These are phyloP conservation scores for Hippocampus abdominalis DNA, from an alignment of 2,113 vertebrate species.

Conservation along the genomic window DNA sequence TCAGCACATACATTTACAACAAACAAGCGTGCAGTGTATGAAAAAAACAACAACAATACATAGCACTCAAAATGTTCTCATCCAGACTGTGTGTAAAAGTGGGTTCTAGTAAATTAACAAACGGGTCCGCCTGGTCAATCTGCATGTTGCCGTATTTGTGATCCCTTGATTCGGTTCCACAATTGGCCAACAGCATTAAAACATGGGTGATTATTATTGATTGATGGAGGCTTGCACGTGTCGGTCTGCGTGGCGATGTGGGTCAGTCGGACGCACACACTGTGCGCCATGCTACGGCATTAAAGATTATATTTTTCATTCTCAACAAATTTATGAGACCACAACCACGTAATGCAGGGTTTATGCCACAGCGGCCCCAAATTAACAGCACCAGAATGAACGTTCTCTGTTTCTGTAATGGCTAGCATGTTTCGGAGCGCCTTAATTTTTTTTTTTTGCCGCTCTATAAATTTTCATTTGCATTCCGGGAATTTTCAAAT, in stretches of 20 bases:
- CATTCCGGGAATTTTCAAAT: too few relatives aligned
- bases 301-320: too few relatives aligned
- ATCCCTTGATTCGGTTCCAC: slow-evolving; percentile 52
- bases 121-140: neutral
- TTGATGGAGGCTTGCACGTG: too few relatives aligned
- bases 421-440: too few relatives aligned
- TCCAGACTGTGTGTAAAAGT: neutral
- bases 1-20: neutral
- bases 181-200: slow-evolving; percentile 57
- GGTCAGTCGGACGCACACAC: slow-evolving; percentile 38
- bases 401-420: too few relatives aligned
- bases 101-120: neutral
- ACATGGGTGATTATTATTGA: neutral
- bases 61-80: neutral
- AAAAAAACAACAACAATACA: neutral
- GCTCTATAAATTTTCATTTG: too few relatives aligned
- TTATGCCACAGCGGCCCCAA: too few relatives aligned
- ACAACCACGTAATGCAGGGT: too few relatives aligned
- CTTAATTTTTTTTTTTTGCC: too few relatives aligned
- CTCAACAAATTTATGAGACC: too few relatives aligned
- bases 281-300: too few relatives aligned
- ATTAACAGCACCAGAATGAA: too few relatives aligned
- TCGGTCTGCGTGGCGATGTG: neutral
- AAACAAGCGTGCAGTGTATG: neutral
- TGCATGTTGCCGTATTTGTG: slow-evolving; percentile 41